Base-by-base conservation (phyloP, 2,888 invertebrate genomes). In the Caenorhabditis angaria region DNA sequence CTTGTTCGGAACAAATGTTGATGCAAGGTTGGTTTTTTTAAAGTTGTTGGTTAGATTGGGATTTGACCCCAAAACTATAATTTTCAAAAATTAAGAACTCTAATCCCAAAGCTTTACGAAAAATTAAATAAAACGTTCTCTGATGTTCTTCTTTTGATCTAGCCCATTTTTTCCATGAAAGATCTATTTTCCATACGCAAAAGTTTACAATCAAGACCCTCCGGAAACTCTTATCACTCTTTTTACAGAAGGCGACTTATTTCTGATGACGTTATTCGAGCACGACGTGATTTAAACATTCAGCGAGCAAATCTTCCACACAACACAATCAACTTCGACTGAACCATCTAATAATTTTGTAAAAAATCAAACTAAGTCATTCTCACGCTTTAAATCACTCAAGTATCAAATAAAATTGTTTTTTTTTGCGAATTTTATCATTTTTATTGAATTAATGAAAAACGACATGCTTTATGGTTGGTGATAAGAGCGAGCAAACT, bases 241-340 rank as follows among this genome's bases (percentile, higher is more conserved):
- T 8, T 32, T 56, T 56, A 32, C 32, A 56, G 71, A 71, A 59
- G 71, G 58, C 66, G 66, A 27, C 66, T 71, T 62, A 51, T 66
- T 27, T 60, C 61, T 32, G 71, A 71, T 71, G 71, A 71, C 51
- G 63, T 65, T 41, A 64, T 71, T 60, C 66, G 71, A 35, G 56
- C 63, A 25, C 66, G 66, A 28, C 71, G 66, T 25, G 71, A 63
- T n/a, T 48, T 66, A 58, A 62, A 63, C 41, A 60, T 66, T 32
- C 71, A 66, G 61, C 58, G 65, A 41, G 14, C 41, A 12, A n/a
- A n/a, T n/a, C 8, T 18, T 18, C 6, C 6, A 6, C 41, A 41
- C 6, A 41, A 41, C 41, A 41, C 18, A 6, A 41, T 41, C 41
- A 18, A 12, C 10, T 41, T 41, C 41, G 41, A 41, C 41, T 41